phyloP scores from a whole-genome alignment of 2,113 vertebrate genomes.

The Tupaia tana region DNA sequence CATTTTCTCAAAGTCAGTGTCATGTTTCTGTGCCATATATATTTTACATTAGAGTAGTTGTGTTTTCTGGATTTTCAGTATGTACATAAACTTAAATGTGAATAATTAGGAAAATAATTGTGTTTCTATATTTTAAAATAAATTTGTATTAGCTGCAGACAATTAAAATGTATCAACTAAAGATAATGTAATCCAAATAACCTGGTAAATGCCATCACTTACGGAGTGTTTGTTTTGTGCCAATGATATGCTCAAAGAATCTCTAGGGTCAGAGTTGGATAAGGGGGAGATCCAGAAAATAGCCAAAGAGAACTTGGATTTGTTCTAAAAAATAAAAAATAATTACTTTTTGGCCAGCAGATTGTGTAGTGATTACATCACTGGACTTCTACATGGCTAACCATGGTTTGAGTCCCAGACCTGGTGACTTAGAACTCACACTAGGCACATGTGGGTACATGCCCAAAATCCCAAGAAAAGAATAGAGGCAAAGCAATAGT shows the following conservation, averaged over 20 bases:
- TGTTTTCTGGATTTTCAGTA: background rate
- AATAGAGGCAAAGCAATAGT: too few relatives aligned
- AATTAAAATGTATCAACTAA: background rate
- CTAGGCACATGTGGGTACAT: too few relatives aligned
- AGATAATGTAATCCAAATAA: slow-evolving; percentile 24
- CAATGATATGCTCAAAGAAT: background rate
- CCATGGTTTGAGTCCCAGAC: too few relatives aligned
- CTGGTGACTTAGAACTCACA: too few relatives aligned
- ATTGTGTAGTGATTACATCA: too few relatives aligned
- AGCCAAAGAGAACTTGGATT: background rate
- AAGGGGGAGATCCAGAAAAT: background rate
- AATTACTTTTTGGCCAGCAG: too few relatives aligned
- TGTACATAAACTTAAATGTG: background rate
- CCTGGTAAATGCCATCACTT: background rate
- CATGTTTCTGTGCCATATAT: background rate
- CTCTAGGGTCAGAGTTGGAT: background rate
- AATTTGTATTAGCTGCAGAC: background rate
- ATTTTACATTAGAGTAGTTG: background rate
- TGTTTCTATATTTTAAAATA: background rate
- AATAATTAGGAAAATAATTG: background rate
- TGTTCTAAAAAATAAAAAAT: background rate
- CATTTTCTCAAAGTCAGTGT: background rate
- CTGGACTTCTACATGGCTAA: too few relatives aligned
- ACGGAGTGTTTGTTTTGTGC: background rate
- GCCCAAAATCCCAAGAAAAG: too few relatives aligned